Conservation (phyloP, 1,140 invertebrate genomes). For the Euglossa dilemma region DNA sequence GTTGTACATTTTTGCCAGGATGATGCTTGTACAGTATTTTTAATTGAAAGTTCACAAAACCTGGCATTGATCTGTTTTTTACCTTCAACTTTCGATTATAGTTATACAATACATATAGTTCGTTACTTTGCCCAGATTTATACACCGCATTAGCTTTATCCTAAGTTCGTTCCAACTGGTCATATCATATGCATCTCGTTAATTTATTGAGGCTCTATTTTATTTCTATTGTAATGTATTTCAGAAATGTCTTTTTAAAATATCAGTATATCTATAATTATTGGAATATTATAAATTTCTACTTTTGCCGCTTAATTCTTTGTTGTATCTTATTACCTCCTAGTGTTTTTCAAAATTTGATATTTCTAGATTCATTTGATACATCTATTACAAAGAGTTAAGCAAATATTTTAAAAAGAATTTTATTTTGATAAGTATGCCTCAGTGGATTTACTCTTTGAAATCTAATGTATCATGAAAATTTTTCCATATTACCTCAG, state of each 20-base stretch:
- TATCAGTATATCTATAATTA: not conserved
- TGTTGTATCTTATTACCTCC: not conserved
- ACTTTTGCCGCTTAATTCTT: constrained; percentile 29
- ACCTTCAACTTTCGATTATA: constrained; percentile 56
- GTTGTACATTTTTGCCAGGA: constrained; percentile 74
- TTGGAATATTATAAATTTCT: not conserved
- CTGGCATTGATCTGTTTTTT: constrained; percentile 65
- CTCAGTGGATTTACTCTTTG: constrained; percentile 31
- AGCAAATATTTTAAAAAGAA: constrained; percentile 15
- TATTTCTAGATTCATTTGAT: not conserved
- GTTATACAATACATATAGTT: constrained; percentile 48
- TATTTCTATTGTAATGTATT: not conserved
- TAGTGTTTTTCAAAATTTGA: not conserved
- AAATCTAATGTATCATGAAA: not conserved
- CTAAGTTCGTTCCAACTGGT: constrained; percentile 14
- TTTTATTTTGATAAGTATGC: constrained; percentile 16
- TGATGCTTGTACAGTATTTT: constrained; percentile 79
- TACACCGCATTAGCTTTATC: constrained; percentile 50
- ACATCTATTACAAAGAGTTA: not conserved
- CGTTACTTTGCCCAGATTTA: constrained; percentile 51
- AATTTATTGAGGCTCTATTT: constrained; percentile 1
- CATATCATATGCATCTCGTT: constrained; percentile 21
- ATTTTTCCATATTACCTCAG: constrained; percentile 21
- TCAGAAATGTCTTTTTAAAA: not conserved
- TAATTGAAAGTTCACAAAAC: constrained; percentile 69